Base-by-base conservation (phyloP, 2,888 invertebrate species). In the Tipula vernalis region DNA sequence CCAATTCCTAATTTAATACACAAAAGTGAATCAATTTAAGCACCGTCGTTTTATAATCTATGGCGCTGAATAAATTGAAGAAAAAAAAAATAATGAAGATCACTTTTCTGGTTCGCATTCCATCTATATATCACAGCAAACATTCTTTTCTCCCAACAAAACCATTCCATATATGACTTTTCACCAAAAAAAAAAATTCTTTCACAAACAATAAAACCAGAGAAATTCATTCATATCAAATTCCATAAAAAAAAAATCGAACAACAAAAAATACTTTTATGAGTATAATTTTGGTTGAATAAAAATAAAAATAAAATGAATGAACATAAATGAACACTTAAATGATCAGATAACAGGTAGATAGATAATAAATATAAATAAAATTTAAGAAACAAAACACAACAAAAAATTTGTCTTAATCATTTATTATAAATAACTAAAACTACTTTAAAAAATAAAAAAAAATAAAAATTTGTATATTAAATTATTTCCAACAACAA, bases 241-340 rank as follows among this genome's bases (percentile, higher is more conserved):
- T 71, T 71, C 71, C 71, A 51, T 51, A 51, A 51, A 44, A 44
- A 39, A 44, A 44, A 10, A 8, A 44, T 44, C 12, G 44, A 12
- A 44, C n/a, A 51, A 51, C 13, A 51, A 51, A n/a, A 28, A 28
- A 71, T 28, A 71, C 18, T 51, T 71, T 71, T 71, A 71, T 71
- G 18, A 28, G 71, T 71, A 71, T 71, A 71, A 71, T 8, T 71
- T 71, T 71, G 28, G 71, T 71, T 28, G 28, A 28, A 71, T 28
- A 71, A 71, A 71, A 71, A 71, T 71, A 28, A 28, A 71, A 71
- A 57, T n/a, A 57, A 71, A 71, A 18, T 71, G 71, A 71, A 71
- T 71, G 71, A 71, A 71, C 71, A 71, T 71, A 71, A 71, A 71
- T 71, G 71, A 71, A 71, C 71, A 71, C 71, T 71, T 71, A 71